Conservation (phyloP, 2,797 vertebrate genomes). For the Alosa sapidissima region DNA sequence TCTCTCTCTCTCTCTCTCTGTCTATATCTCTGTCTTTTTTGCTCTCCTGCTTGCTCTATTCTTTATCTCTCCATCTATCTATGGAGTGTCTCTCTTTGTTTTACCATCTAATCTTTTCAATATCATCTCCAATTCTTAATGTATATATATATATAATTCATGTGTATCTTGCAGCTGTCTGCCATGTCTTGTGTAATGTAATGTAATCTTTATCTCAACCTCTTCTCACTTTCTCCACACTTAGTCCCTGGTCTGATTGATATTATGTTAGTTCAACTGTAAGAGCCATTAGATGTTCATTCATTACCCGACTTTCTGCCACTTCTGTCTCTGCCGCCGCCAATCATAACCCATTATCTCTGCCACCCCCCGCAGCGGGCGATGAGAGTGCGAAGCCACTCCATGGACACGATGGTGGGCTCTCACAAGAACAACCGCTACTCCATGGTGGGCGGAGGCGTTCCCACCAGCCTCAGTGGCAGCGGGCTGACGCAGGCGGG, state of each 20-base stretch:
- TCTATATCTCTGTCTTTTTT: not conserved
- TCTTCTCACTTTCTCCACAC: too few species aligned
- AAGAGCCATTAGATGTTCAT: not conserved
- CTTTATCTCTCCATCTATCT: not conserved
- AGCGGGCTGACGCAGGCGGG: constrained; percentile 80
- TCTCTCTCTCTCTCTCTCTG: not conserved
- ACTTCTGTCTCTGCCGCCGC: not conserved
- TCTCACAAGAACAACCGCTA: constrained; percentile 79
- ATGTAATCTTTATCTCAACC: not conserved
- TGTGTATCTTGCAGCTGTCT: not conserved
- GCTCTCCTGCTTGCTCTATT: not conserved
- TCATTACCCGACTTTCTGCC: not conserved
- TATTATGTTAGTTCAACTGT: not conserved
- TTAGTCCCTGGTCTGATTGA: not conserved
- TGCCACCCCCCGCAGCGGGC: constrained; percentile 64
- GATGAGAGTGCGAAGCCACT: constrained; percentile 75
- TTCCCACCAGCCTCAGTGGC: constrained; percentile 90
- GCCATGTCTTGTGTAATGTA: not conserved
- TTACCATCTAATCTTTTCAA: not conserved
- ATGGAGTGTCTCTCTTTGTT: not conserved
- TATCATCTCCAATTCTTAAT: not conserved
- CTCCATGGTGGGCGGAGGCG: constrained; percentile 59
- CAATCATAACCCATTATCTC: not conserved
- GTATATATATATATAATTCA: not conserved
- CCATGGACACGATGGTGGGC: constrained; percentile 82